Percentiles rank a stretch among this genome's conserved stretches.
phyloP scores from a whole-genome alignment of 2,113 vertebrate genomes.

The Engraulis encrasicolus region DNA sequence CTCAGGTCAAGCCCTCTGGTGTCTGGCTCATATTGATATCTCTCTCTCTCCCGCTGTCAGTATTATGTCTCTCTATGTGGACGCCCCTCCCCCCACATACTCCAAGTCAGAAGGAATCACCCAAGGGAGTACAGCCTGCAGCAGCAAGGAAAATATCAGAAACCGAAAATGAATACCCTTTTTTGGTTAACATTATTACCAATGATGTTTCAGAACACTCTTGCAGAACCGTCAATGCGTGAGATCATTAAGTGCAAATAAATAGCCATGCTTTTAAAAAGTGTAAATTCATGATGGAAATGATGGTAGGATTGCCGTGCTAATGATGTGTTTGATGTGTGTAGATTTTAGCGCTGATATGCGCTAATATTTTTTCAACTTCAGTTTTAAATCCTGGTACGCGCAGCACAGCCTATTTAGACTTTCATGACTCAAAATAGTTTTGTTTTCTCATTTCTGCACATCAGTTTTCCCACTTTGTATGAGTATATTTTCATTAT shows the following conservation, averaged over 20 bases:
- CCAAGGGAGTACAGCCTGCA: neutral
- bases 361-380: neutral
- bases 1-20: conserved; percentile 18
- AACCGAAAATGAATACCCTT: too few relatives aligned
- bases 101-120: neutral
- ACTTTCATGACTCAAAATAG: too few relatives aligned
- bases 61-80: conserved; percentile 14
- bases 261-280: neutral
- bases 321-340: neutral
- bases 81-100: neutral
- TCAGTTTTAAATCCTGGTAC: neutral
- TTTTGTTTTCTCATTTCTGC: too few relatives aligned
- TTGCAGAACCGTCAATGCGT: neutral
- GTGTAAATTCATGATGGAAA: neutral
- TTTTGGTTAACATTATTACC: neutral
- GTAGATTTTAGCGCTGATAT: neutral
- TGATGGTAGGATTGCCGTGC: neutral
- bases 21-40: conserved; percentile 32
- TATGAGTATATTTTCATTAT: too few relatives aligned
- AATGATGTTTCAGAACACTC: neutral
- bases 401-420: neutral
- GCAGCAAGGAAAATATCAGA: neutral
- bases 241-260: neutral
- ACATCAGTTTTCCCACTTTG: too few relatives aligned
- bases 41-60: conserved; percentile 8